Base-by-base conservation (phyloP, 1,140 invertebrate species). In the Drosophila leontia region DNA sequence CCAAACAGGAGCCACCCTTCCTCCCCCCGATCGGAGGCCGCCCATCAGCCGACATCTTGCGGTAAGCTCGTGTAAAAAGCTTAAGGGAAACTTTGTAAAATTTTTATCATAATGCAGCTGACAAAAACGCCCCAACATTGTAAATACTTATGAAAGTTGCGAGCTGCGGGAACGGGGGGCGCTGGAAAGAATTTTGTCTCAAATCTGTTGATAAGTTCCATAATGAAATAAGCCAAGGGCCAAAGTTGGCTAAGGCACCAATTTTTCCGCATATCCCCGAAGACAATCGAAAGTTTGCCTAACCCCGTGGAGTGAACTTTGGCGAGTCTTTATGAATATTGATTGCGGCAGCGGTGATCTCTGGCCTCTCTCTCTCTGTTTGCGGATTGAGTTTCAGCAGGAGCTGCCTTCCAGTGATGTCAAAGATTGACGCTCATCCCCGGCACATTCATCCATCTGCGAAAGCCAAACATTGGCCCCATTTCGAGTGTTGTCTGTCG, bases 31-130 rank as follows among this genome's bases (percentile, higher is more conserved):
- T 58, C n/a, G 53, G 47, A 26, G 47, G 48, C n/a, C 48, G 62
- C 39, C 62, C 48, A 55, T 70, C 32, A 53, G 65, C 44, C 68
- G 15, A 72, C 68, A 72, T 78, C 57, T 69, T 59, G 75, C 76
- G 58, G 75, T 78, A 59, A 78, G 75, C 75, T 71, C 55, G 76
- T 72, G 75, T 78, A 78, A 78, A 78, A 78, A 78, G 76, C 76
- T 78, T 78, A 78, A 70, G 67, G 65, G 70, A 78, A 78, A 78
- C 67, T 78, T 78, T 78, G 53, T 50, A 79, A 63, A 70, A 72
- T 72, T 79, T 72, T 79, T 79, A 78, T 71, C 76, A 78, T 78
- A 78, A 78, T 78, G 76, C 65, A 53, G 75, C 61, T 64, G 64
- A 77, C 62, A 77, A 77, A 77, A 77, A 78, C 39, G 47, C 56